A percentile compares a stretch with the other conserved stretches of the same genome.
Conservation (phyloP, 2,888 invertebrate species). For the Alviniconcha strummeri region DNA sequence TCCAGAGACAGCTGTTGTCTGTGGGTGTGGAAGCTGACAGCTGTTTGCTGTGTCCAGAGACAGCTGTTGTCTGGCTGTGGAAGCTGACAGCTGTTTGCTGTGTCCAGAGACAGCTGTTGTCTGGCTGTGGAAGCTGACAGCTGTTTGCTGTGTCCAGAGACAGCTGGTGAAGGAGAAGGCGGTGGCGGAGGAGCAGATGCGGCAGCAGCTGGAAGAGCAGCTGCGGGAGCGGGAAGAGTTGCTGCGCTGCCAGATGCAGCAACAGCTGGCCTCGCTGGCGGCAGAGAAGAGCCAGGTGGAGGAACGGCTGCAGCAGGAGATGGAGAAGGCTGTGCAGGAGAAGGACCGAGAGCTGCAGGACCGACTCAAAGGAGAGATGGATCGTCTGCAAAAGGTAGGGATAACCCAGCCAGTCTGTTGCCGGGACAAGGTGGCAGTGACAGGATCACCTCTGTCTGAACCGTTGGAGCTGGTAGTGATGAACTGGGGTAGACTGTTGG, state of each 20-base stretch:
- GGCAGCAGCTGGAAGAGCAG: slow-evolving; percentile 46
- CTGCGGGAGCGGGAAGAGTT: slow-evolving; percentile 47
- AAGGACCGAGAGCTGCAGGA: slow-evolving; percentile 63
- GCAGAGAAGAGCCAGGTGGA: slow-evolving; percentile 66
- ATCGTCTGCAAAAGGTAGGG: slow-evolving; percentile 37
- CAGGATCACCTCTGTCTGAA: not conserved
- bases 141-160: slow-evolving; percentile 1
- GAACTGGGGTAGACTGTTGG: too few relatives aligned
- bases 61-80: too few relatives aligned
- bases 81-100: too few relatives aligned
- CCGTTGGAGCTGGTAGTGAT: too few relatives aligned
- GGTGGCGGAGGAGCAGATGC: slow-evolving; percentile 43
- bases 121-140: too few relatives aligned
- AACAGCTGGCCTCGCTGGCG: slow-evolving; percentile 42
- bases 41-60: too few relatives aligned
- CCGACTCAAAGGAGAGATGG: slow-evolving; percentile 49
- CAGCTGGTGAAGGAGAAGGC: slow-evolving; percentile 36
- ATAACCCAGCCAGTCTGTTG: not conserved
- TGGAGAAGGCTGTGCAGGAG: slow-evolving; percentile 78
- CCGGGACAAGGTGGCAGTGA: not conserved
- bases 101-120: too few relatives aligned
- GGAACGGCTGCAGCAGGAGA: slow-evolving; percentile 74
- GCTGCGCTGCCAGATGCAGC: slow-evolving; percentile 49
- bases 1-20: too few relatives aligned
- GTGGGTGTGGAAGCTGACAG: too few relatives aligned